These are phyloP conservation scores for Benthosema pterotum DNA, from an alignment of 2,797 vertebrate species.

Conservation along the genomic window DNA sequence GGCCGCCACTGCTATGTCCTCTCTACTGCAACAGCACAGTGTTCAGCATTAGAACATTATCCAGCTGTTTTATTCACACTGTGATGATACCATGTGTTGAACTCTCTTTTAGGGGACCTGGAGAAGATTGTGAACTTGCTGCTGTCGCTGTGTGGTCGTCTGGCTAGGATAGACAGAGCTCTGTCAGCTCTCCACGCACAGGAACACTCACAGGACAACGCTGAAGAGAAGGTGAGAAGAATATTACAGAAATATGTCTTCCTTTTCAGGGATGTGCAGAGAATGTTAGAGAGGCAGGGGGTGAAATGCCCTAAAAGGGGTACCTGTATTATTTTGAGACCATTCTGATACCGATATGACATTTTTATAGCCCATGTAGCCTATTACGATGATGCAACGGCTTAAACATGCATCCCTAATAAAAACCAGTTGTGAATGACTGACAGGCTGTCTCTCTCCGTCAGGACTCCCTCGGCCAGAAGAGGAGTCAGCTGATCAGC, in stretches of 20 bases:
- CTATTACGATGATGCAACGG: too few relatives aligned
- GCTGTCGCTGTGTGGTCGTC: constrained; percentile 91
- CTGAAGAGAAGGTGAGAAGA: constrained; percentile 87
- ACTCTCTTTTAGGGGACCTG: constrained; percentile 81
- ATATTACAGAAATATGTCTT: too few relatives aligned
- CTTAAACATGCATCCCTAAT: too few relatives aligned
- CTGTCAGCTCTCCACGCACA: constrained; percentile 73
- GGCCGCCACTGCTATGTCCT: too few relatives aligned
- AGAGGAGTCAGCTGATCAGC: constrained; percentile 86
- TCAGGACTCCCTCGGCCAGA: constrained; percentile 88
- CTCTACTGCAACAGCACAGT: too few relatives aligned
- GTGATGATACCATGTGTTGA: not conserved
- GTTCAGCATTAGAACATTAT: too few relatives aligned
- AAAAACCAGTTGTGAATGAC: not conserved
- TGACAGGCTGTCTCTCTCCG: not conserved
- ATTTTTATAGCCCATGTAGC: too few relatives aligned
- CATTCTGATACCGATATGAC: too few relatives aligned
- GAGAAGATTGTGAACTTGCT: constrained; percentile 96
- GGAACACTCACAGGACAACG: constrained; percentile 64
- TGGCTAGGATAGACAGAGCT: constrained; percentile 88
- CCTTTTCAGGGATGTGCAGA: too few relatives aligned
- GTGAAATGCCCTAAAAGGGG: too few relatives aligned
- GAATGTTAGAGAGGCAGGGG: too few relatives aligned
- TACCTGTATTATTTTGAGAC: too few relatives aligned
- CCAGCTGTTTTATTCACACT: not conserved